These are phyloP conservation scores for Pseudanteris insignis DNA, from an alignment of 2,888 invertebrate species.

Conservation along the genomic window DNA sequence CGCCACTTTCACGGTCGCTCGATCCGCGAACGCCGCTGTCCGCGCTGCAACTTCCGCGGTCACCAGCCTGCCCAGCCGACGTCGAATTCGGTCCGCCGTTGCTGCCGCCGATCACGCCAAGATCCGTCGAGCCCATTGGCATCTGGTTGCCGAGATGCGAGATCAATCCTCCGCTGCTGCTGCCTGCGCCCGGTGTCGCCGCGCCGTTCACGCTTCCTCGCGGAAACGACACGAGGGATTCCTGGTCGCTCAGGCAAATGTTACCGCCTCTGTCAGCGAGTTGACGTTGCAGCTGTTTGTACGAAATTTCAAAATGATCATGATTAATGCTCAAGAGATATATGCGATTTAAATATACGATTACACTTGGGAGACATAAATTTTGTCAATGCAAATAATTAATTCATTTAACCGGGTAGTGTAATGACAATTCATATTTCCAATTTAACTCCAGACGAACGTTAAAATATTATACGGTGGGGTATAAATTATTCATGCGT, in stretches of 20 bases:
- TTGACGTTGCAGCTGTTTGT: constrained; percentile 68
- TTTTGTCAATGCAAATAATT: too few relatives aligned
- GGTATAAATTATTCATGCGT: too few relatives aligned
- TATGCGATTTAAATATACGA: too few relatives aligned
- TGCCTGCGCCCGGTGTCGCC: constrained; percentile 65
- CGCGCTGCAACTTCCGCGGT: constrained; percentile 85
- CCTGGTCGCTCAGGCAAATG: constrained; percentile 82
- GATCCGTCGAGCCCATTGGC: constrained; percentile 59
- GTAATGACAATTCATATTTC: too few relatives aligned
- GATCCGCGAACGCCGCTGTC: constrained; percentile 87
- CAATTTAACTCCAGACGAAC: too few relatives aligned
- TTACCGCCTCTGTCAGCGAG: constrained; percentile 71
- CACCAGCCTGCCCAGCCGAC: constrained; percentile 69
- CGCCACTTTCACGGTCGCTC: constrained; percentile 82
- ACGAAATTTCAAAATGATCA: constrained; percentile 13
- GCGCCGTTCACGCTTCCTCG: constrained; percentile 71
- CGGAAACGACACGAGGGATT: constrained; percentile 79
- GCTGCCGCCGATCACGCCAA: constrained; percentile 50
- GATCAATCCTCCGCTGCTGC: constrained; percentile 63
- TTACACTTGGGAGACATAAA: too few relatives aligned
- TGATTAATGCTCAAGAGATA: constrained; percentile 18
- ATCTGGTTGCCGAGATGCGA: constrained; percentile 65
- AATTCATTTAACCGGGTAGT: too few relatives aligned
- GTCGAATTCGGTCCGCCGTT: constrained; percentile 67
- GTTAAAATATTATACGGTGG: too few relatives aligned